Base-by-base conservation (phyloP, 1,140 invertebrate genomes). In the Heliconius nattereri region DNA sequence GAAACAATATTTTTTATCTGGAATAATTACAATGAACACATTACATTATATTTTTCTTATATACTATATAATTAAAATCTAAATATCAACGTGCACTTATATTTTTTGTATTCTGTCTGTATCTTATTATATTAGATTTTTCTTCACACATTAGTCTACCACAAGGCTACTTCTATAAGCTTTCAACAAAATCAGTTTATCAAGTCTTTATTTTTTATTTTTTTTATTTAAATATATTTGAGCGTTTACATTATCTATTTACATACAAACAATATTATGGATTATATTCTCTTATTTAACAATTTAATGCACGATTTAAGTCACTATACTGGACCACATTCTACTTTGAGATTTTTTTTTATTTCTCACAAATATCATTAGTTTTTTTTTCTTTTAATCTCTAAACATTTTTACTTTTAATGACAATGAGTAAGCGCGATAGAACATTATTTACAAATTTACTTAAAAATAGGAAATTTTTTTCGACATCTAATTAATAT, bases 301-400 rank as follows among this genome's bases (percentile, higher is more conserved):
- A 87, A 75, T 82, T 93, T 94, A 94, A 93, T 93, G 90, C 92
- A 93, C 92, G 86, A 89, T 90, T 91, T 94, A 94, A 88, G 81
- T 84, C 83, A 83, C 78, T 85, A 86, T 80, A 87, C 89, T 94
- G 93, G 93, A 93, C 93, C 93, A 90, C 92, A 85, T 89, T 91
- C 92, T 93, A 94, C 60, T 78, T 57, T 72, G 80, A 81, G 73
- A 75, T 71, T 81, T 78, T 49, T 75, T 78, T 78, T 49, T 66
- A 76, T 40, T 73, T 78, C 80, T 40, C 75, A 71, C 73, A 78
- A 75, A 76, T 26, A 26, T 66, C 29, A 66, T 72, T 16, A 45
- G 32, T 73, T 72, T 76, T 66, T 66, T 76, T 66, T 71, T 75
- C 73, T 71, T 75, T 60, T 76, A 66, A 37, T 76, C 9, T 72